Base-by-base conservation (phyloP, 2,113 vertebrate species). In the Psammodynastes pulverulentus region DNA sequence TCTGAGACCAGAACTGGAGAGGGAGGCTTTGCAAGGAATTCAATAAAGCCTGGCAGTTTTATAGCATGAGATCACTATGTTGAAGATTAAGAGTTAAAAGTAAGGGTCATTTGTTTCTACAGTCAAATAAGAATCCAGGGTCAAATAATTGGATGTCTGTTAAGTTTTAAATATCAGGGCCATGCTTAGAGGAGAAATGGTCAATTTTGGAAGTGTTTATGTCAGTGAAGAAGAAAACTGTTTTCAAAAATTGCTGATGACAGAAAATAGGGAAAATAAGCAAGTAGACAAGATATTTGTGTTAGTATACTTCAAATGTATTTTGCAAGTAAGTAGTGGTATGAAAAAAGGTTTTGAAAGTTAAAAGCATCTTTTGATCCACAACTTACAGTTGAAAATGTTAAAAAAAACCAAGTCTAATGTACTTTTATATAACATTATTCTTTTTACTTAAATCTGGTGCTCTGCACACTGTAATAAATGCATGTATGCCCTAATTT, bases 161-260 rank as follows among this genome's bases (percentile, higher is more conserved):
- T 87, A 15, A 86, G 86, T 51, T 95, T 96, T 84, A 94, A 91
- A 96, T 92, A 72, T 87, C 43, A 52, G 51, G 5, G 8, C 90
- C 46, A 92, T 91, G 46, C 3, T 52, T 90, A 79, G 92, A 87
- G 13, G 91, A 48, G 34, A 87, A 39, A 94, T 56, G 34, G 93
- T 51, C 87, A 0, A 52, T n/a, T 92, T 93, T 67, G 88, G 91
- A 48, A 5, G 29, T 89, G 93, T 88, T 89, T 89, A 94, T 13
- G 90, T 84, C 2, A 91, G 24, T 15, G 62, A 92, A 92, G n/a
- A 94, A 90, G 9, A 79, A 90, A 95, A 94, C 6, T 12, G 52
- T 15, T 79, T 87, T 87, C 23, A 87, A 49, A 26, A 26, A 49
- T 29, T 29, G 48, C 39, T 87, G 6, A 86, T 23, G 52, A 9